These are phyloP conservation scores for Oryzias dopingdopingensis DNA, from an alignment of 2,797 vertebrate species.

Conservation along the genomic window DNA sequence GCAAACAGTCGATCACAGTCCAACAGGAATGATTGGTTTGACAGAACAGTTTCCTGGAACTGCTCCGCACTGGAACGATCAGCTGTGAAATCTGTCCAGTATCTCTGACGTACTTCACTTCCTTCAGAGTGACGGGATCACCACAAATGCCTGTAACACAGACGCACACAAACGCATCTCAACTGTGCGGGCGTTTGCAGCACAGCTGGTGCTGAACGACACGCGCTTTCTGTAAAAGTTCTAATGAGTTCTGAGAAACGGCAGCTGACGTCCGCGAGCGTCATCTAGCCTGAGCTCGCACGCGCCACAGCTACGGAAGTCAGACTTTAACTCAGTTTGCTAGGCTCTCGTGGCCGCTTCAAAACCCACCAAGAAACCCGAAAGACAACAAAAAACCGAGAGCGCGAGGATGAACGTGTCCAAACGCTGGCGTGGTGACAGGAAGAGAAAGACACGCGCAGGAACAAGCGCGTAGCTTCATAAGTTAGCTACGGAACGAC, in stretches of 20 bases:
- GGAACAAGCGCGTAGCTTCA: slow-evolving; percentile 43
- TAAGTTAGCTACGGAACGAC: slow-evolving; percentile 54
- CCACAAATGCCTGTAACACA: too few relatives aligned
- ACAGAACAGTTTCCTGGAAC: too few relatives aligned
- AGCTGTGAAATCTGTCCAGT: too few relatives aligned
- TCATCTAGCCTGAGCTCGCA: slow-evolving; percentile 55
- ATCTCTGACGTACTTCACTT: too few relatives aligned
- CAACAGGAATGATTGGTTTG: too few relatives aligned
- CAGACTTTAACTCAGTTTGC: slow-evolving; percentile 12
- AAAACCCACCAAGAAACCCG: accelerated
- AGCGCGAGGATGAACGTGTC: neutral
- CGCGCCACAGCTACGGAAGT: slow-evolving; percentile 73
- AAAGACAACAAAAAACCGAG: neutral
- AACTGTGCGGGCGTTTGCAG: neutral
- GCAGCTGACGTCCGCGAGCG: slow-evolving; percentile 60
- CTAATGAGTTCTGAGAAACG: slow-evolving; percentile 70
- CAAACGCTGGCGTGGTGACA: neutral
- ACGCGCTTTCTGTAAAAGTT: slow-evolving; percentile 64
- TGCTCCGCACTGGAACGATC: too few relatives aligned
- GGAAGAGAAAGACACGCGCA: too few relatives aligned
- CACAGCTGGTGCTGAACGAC: slow-evolving; percentile 44
- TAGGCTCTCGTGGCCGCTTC: slow-evolving; percentile 5
- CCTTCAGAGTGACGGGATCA: too few relatives aligned
- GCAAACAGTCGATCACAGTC: too few relatives aligned
- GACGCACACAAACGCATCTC: too few relatives aligned